Evolutionary conservation across 30 jellyfish, hydroid and myxozoan species (phyloP).

Genomic region (Hydractinia echinata): DNA sequence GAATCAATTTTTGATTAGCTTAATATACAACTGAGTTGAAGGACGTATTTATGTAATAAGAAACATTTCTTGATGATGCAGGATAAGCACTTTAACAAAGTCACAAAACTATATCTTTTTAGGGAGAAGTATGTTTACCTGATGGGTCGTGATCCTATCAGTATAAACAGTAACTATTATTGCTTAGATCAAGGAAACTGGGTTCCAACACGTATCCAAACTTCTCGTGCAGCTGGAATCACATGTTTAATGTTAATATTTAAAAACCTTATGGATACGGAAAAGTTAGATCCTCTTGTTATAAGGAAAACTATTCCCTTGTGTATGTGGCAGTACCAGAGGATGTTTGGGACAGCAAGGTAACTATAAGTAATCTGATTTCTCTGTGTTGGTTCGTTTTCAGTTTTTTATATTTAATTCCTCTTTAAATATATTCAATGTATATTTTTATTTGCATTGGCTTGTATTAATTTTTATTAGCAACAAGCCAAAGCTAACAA

Average conservation of each 20-base stretch:
- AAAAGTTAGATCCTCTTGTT: constrained; percentile 75
- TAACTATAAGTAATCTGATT: not conserved
- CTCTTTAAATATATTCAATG: no score
- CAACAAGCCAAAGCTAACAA: no score
- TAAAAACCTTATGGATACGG: constrained; percentile 56
- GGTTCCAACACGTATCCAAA: constrained; percentile 79
- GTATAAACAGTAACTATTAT: constrained; percentile 86
- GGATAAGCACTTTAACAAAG: not conserved
- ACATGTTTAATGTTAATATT: constrained; percentile 44
- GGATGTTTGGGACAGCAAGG: constrained; percentile 92
- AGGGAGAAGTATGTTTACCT: constrained; percentile 96
- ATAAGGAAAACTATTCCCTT: constrained; percentile 84
- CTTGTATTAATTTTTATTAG: no score
- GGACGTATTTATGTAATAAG: no score
- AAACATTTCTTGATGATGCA: not conserved
- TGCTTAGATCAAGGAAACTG: constrained; percentile 92
- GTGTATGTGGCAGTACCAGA: constrained; percentile 91
- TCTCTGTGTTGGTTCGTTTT: not conserved
- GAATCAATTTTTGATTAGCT: no score
- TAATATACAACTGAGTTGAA: no score
- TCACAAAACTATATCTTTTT: not conserved
- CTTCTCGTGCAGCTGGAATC: constrained; percentile 92
- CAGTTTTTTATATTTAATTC: not conserved
- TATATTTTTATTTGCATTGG: no score
- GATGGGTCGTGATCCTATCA: constrained; percentile 93